These are phyloP conservation scores for Cepphus grylle DNA, from an alignment of 2,113 vertebrate species.

Conservation along the genomic window DNA sequence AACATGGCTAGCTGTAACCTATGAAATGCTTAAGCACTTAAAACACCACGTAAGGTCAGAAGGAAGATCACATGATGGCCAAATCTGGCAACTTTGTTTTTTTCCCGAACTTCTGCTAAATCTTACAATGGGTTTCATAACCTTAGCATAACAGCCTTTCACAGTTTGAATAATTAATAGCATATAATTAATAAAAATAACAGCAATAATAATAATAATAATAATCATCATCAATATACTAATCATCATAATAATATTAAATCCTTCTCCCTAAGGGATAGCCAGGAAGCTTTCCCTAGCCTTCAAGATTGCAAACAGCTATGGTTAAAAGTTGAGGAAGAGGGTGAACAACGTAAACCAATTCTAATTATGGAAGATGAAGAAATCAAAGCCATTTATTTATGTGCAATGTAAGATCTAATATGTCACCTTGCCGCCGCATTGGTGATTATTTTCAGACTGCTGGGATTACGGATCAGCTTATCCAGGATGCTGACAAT, in stretches of 20 bases:
- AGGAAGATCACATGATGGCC: neutral
- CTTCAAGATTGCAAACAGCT: neutral
- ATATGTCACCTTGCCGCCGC: conserved; percentile 88
- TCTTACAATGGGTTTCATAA: neutral
- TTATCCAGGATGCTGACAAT: conserved; percentile 99
- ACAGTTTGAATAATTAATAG: neutral
- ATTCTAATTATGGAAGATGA: neutral
- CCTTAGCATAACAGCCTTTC: neutral
- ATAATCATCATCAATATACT: neutral
- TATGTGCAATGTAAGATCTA: neutral
- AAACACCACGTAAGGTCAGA: neutral
- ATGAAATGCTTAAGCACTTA: neutral
- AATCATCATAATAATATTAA: neutral
- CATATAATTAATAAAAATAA: neutral
- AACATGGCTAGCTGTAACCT: neutral
- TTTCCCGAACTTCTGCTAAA: neutral
- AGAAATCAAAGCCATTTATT: neutral
- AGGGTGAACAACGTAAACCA: neutral
- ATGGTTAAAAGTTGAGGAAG: neutral
- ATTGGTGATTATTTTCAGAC: conserved; percentile 94
- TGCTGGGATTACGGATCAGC: conserved; percentile 95
- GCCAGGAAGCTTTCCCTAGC: neutral
- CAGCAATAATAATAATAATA: neutral
- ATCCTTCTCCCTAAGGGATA: neutral
- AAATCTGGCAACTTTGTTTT: neutral